Conservation (phyloP, 2,888 invertebrate genomes). For the Anthophora plumipes region DNA sequence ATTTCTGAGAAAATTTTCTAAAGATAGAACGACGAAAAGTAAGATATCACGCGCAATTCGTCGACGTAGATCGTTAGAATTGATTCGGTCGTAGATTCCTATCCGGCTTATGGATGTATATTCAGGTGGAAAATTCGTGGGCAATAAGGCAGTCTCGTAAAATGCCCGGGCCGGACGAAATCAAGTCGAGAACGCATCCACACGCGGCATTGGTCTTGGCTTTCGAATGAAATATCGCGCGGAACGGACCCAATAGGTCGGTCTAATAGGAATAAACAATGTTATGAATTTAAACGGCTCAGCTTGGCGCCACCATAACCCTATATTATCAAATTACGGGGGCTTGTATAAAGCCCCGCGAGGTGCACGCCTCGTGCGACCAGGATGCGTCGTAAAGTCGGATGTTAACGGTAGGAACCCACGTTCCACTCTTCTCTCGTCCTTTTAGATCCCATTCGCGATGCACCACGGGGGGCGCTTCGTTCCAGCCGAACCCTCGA, state of each 20-base stretch:
- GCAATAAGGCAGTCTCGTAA: constrained; percentile 28
- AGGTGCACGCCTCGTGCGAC: constrained; percentile 73
- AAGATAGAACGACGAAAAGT: too few species aligned
- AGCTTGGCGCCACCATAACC: constrained; percentile 81
- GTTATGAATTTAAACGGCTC: constrained; percentile 78
- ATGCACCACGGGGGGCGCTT: constrained; percentile 72
- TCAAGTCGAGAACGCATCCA: constrained; percentile 34
- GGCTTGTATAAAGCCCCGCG: constrained; percentile 68
- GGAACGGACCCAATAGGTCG: constrained; percentile 70
- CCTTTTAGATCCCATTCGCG: constrained; percentile 72
- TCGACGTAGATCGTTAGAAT: too few species aligned
- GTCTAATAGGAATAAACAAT: constrained; percentile 78
- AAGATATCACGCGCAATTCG: too few species aligned
- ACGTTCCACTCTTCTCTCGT: constrained; percentile 66
- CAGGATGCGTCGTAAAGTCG: constrained; percentile 76
- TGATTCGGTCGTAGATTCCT: too few species aligned
- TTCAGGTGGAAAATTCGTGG: constrained; percentile 23
- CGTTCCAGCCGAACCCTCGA: constrained; percentile 58
- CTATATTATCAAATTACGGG: constrained; percentile 81
- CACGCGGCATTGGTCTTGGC: constrained; percentile 30
- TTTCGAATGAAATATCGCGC: constrained; percentile 71
- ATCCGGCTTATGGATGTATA: background rate
- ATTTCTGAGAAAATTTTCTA: too few species aligned
- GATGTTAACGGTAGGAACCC: constrained; percentile 77
- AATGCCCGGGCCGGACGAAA: constrained; percentile 8